phyloP scores from a whole-genome alignment of 2,797 vertebrate genomes.

The Cichlasoma orientale region DNA sequence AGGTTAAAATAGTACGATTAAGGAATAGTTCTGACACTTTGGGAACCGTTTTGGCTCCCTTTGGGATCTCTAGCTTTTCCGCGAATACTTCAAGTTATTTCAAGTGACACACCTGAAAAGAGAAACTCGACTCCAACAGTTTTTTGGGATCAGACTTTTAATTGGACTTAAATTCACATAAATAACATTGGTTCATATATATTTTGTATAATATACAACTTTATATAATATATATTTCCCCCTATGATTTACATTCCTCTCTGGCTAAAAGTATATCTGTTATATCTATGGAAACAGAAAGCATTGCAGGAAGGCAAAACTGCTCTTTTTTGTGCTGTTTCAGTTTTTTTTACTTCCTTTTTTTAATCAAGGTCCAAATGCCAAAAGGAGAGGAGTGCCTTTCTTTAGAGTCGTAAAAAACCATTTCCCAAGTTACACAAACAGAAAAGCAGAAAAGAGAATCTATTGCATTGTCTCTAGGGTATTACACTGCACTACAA shows the following conservation, averaged over 20 bases:
- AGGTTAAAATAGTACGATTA: background rate
- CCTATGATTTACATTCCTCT: constrained; percentile 83
- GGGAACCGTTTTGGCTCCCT: background rate
- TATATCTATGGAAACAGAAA: constrained; percentile 75
- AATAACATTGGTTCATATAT: constrained; percentile 88
- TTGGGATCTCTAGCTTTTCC: background rate
- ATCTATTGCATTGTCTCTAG: constrained; percentile 75
- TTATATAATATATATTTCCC: constrained; percentile 88
- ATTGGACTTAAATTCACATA: constrained; percentile 86
- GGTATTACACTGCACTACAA: constrained; percentile 77
- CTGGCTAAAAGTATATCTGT: constrained; percentile 74
- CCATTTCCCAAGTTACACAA: constrained; percentile 68
- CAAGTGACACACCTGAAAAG: background rate
- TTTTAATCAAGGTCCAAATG: constrained; percentile 60
- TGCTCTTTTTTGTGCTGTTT: constrained; percentile 71
- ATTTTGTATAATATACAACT: constrained; percentile 84
- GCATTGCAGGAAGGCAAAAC: constrained; percentile 70
- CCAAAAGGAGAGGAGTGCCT: constrained; percentile 67
- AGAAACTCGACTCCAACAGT: constrained; percentile 41
- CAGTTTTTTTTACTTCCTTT: background rate
- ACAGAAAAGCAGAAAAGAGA: constrained; percentile 69
- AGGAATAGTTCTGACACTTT: background rate
- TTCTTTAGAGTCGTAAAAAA: constrained; percentile 71
- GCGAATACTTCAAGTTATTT: background rate
- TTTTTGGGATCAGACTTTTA: constrained; percentile 83